Evolutionary conservation across 2,888 invertebrate species (phyloP).

Genomic region (Litoditis marina): DNA sequence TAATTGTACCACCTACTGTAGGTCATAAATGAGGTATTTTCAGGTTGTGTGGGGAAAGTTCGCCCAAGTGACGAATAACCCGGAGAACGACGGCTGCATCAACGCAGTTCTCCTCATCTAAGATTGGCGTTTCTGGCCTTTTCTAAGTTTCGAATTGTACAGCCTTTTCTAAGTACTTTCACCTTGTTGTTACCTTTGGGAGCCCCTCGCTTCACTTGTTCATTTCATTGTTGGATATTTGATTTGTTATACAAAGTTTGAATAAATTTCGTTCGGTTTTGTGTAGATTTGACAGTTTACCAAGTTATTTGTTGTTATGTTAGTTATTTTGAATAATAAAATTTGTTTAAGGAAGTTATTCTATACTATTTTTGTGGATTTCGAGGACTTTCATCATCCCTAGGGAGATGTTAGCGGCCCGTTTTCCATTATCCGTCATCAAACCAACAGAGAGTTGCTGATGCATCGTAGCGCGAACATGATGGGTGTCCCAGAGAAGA

Average conservation of each 20-base stretch:
- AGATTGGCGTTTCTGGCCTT: no score
- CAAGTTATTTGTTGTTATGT: neutral
- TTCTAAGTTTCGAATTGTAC: no score
- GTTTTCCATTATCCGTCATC: conserved; percentile 12
- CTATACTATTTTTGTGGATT: no score
- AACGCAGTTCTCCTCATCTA: conserved; percentile 94
- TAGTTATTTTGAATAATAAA: no score
- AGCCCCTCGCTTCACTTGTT: no score
- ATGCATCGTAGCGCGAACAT: conserved; percentile 6
- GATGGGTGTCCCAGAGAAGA: neutral
- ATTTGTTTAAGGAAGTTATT: no score
- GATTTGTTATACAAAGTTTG: neutral
- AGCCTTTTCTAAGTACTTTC: no score
- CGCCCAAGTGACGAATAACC: conserved; percentile 95
- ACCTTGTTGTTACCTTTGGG: conserved; percentile 9
- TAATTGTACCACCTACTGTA: neutral
- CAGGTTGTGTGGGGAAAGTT: conserved; percentile 97
- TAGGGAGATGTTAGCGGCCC: neutral
- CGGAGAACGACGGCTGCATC: conserved; percentile 98
- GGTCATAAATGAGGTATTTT: no score
- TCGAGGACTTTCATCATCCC: no score
- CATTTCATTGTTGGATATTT: neutral
- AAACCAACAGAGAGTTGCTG: conserved; percentile 12
- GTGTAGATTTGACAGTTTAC: neutral
- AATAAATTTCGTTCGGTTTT: neutral